Evolutionary conservation across 2,113 vertebrate genomes (phyloP), one percentile per base, ranked within the genome.

Genomic region (Lagopus leucura): DNA sequence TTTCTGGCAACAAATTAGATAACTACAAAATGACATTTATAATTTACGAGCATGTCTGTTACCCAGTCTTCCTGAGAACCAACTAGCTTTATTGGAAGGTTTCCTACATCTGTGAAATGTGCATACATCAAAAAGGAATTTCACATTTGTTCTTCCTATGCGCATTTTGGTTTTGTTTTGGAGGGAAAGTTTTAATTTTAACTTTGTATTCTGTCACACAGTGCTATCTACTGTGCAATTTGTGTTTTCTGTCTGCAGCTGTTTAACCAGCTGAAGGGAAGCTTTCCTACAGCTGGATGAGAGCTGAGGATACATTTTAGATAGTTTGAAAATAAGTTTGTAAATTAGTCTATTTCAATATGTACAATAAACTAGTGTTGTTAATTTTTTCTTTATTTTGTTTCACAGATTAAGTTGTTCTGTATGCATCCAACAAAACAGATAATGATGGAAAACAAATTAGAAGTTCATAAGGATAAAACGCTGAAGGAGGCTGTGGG

Each of bases 391-490:
- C 16, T 43, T 75, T 25, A 7, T 52, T 38, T 92, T 91, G 81
- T 95, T 95, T 94, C 86, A 28, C 92, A 99, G 99, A 99, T 99
- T 96, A 99, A 99, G 97, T 98, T 99, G 63, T 99, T 99, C 96
- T 99, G 99, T 96, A 98, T 99, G 97, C 99, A 99, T 97, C 99
- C 99, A 67, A 97, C 98, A 52, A 99, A 99, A 93, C 98, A 98
- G 97, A 96, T 98, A 96, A 99, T 99, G 98, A 98, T 99, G 98
- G 99, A 99, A 96, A 99, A 98, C 97, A 99, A 99, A 96, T 97
- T 99, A 92, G 99, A 99, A 87, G 99, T 99, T 90, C 99, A 99
- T 97, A 99, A 99, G 84, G 99, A 99, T 96, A 99, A 98, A 97
- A 99, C 98, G 13, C 98, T 99, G 87, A 98, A 96, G 84, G 99